phyloP scores from a whole-genome alignment of 2,797 vertebrate genomes.

The Neostethus bicornis region DNA sequence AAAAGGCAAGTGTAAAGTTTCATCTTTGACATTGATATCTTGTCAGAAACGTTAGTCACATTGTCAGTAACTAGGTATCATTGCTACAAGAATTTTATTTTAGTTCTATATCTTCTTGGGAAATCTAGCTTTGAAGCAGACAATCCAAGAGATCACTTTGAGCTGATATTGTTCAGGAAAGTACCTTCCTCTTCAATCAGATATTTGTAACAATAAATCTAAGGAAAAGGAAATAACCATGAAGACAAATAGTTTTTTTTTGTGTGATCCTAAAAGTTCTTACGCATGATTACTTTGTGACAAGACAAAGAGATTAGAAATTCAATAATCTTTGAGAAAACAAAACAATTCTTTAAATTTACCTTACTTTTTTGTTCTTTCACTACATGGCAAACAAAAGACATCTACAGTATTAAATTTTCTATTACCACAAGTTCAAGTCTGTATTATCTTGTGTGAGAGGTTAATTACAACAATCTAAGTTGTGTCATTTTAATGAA shows the following conservation, averaged over 20 bases:
- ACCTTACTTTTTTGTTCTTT: background rate
- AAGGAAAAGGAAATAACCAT: background rate
- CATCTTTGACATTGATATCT: too few species aligned
- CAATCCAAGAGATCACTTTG: too few species aligned
- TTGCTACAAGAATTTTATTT: too few species aligned
- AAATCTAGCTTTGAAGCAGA: too few species aligned
- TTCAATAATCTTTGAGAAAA: background rate
- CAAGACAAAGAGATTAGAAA: background rate
- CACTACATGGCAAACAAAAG: constrained; percentile 10
- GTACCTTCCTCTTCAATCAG: background rate
- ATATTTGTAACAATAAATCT: background rate
- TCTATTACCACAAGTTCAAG: background rate
- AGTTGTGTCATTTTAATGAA: constrained; percentile 28
- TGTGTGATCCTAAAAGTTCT: constrained; percentile 10
- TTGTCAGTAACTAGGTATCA: too few species aligned
- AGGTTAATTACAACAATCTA: constrained; percentile 7
- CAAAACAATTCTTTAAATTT: background rate
- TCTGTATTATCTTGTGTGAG: background rate
- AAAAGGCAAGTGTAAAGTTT: too few species aligned
- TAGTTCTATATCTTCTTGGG: too few species aligned
- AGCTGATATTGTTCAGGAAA: background rate
- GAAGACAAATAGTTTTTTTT: constrained; percentile 2
- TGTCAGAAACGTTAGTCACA: too few species aligned
- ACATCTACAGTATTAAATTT: background rate
- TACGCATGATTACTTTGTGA: constrained; percentile 2